Base-by-base conservation (phyloP, 2,888 invertebrate species). In the Acanthopleura granulata region DNA sequence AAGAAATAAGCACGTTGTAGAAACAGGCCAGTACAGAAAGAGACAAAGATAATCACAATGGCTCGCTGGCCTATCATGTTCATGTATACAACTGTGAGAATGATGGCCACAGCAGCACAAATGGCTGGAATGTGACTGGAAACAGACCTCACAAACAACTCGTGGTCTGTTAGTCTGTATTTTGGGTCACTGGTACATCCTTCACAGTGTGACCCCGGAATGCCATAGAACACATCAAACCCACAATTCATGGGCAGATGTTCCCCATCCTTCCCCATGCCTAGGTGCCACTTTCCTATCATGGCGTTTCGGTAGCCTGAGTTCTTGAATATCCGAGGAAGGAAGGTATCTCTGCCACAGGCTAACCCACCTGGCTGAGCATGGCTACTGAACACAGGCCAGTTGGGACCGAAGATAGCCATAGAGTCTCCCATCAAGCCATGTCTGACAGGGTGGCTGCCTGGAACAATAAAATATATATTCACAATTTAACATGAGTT, bases 201-300 rank as follows among this genome's bases (percentile, higher is more conserved):
- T 15, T 75, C 27, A 69, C 70, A 69, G 27, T 78, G 77, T 3
- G 75, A 66, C 49, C 49, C 72, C 14, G 74, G 62, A 25, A 74
- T 77, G 0, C 78, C 78, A 72, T 74, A 78, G 73, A 78, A 78
- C 25, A 72, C 73, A 15, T 61, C 62, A 69, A 78, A 78, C 16
- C 78, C 78, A 57, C n/a, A 72, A 16, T 49, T 40, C 27, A 74
- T 74, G 61, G 78, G 78, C 12, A 78, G 49, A 6, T 72, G 25
- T 27, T 62, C 27, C 11, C 50, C 29, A 25, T 61, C 51, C 22
- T 74, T 72, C 14, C 78, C 71, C 29, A 16, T 49, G 22, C 71
- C 78, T 3, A 78, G 57, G 30, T 72, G 73, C 78, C 78, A 78
- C 27, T 69, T 57, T 6, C 79, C 79, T 49, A 72, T 75, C 27